These are phyloP conservation scores for Drosophila robusta DNA, from an alignment of 2,888 invertebrate genomes.

Conservation along the genomic window DNA sequence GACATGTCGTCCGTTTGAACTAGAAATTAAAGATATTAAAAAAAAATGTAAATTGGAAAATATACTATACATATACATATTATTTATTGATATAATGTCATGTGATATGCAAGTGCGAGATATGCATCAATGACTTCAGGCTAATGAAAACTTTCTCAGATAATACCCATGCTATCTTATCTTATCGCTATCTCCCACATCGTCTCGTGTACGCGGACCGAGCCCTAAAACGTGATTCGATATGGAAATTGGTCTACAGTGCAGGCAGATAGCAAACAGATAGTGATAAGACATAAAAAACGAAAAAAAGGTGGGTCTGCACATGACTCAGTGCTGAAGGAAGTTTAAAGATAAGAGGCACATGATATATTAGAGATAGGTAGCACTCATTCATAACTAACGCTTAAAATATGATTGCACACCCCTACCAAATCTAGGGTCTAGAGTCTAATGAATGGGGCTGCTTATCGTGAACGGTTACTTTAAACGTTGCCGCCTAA, in stretches of 20 bases:
- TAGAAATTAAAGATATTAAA: constrained; percentile 50
- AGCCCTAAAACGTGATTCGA: constrained; percentile 34
- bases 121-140: constrained; percentile 17
- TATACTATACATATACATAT: constrained; percentile 3
- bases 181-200: constrained; percentile 23
- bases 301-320: constrained; percentile 15
- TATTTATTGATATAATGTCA: constrained; percentile 19
- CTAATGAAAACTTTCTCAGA: constrained; percentile 32
- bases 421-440: not conserved
- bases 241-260: constrained; percentile 21
- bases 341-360: constrained; percentile 18
- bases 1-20: constrained; percentile 73
- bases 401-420: constrained; percentile 21
- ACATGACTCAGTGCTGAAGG: constrained; percentile 31
- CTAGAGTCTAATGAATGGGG: constrained; percentile 4
- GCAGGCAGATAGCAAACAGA: constrained; percentile 6
- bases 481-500: constrained; percentile 16
- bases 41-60: constrained; percentile 39
- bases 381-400: constrained; percentile 42
- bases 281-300: constrained; percentile 3
- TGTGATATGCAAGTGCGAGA: constrained; percentile 23
- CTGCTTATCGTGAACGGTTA: constrained; percentile 28
- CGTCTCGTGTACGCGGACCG: constrained; percentile 42
- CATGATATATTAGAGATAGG: not conserved
- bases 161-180: constrained; percentile 18